Percentiles rank a stretch among this genome's conserved stretches.
Conservation (phyloP, 2,888 invertebrate species). For the Cantharis rufa region DNA sequence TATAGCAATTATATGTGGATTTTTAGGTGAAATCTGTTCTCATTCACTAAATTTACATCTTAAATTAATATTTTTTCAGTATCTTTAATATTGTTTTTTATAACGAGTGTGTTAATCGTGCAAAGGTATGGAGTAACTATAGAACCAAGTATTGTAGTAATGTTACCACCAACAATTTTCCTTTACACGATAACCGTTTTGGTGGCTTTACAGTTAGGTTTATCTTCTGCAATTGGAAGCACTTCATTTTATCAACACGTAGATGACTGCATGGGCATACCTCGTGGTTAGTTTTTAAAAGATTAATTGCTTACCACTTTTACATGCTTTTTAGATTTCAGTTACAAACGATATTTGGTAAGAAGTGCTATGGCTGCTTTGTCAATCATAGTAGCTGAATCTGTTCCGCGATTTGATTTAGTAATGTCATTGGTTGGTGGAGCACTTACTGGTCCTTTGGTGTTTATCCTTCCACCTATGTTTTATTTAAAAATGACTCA, state of each 20-base stretch:
- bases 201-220: constrained; percentile 75
- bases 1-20: constrained; percentile 72
- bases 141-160: constrained; percentile 69
- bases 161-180: constrained; percentile 66
- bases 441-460: constrained; percentile 78
- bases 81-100: constrained; percentile 66
- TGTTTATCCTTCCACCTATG: constrained; percentile 83
- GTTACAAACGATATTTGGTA: constrained; percentile 70
- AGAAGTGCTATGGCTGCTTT: constrained; percentile 71
- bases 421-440: constrained; percentile 87
- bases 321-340: constrained; percentile 69
- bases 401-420: constrained; percentile 83
- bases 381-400: constrained; percentile 77
- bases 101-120: constrained; percentile 67
- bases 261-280: constrained; percentile 75
- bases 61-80: constrained; percentile 48
- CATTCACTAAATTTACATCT: not conserved
- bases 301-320: not conserved
- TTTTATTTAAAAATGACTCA: constrained; percentile 73
- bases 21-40: constrained; percentile 55
- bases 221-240: constrained; percentile 77
- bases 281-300: constrained; percentile 64
- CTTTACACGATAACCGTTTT: constrained; percentile 72
- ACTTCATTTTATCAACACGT: constrained; percentile 82
- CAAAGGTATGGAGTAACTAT: constrained; percentile 67